Base-by-base conservation (phyloP, 1,140 invertebrate genomes). In the Aphelinus certus region DNA sequence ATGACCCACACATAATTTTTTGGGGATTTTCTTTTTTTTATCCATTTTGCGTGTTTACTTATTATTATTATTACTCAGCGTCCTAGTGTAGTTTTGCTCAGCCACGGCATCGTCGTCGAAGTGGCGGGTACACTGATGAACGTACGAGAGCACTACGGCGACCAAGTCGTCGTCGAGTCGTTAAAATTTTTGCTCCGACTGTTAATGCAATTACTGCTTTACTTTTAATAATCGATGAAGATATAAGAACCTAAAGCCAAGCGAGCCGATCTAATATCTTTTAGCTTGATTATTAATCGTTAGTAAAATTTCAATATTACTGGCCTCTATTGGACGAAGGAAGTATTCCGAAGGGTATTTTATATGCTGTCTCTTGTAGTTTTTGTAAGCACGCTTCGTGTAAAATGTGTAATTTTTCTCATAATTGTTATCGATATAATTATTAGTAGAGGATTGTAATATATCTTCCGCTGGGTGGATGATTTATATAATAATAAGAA, bases 351-450 rank as follows among this genome's bases (percentile, higher is more conserved):
- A 65, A 72, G 70, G 1, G 42, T 42, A 53, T 53, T 53, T 53
- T 53, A 53, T 53, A 6, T 53, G 51, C 9, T 53, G 4, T 53
- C 51, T 6, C 9, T 6, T 53, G 9, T 53, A 53, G 6, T 61
- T 64, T 46, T 55, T 6, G 51, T 83, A 86, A 63, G 83, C 84
- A 84, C 83, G 81, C 80, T 80, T 78, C 77, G 75, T 84, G 78
- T 83, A 80, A 81, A 82, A 80, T 80, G 74, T 81, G 73, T 81
- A 65, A 77, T 74, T 81, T 76, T 77, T 10, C 26, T 60, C 7
- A 58, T 70, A 62, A 70, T 58, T 69, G 3, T 69, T 56, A 74
- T 68, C 60, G 5, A 63, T 57, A 74, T 68, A 46, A 69, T 63
- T 56, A 62, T 45, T 60, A 49, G 3, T 60, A 71, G 42, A 46